Base-by-base conservation (phyloP, 2,888 invertebrate species). In the Stomorhina lunata region DNA sequence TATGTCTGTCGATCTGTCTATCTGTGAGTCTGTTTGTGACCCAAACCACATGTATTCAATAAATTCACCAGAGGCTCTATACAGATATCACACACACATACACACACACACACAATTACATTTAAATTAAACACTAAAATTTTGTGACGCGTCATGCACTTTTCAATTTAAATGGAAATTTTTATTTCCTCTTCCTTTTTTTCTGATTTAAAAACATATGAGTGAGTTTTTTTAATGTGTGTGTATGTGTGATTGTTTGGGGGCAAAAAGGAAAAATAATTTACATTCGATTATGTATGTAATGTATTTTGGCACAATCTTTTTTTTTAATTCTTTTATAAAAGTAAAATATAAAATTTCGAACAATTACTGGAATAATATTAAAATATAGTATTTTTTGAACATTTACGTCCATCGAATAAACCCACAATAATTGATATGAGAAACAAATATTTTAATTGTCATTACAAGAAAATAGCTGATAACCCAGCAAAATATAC, bases 101-200 rank as follows among this genome's bases (percentile, higher is more conserved):
- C 65, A 59, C 32, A n/a, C 10, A 9, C 15, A 10, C 4, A 43
- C 25, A 63, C 69, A 43, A n/a, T n/a, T n/a, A n/a, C n/a, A n/a
- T n/a, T n/a, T 69, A 71, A 65, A 59, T 25, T 29, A 85, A 37
- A 69, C 76, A 75, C 65, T 45, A 37, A 68, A 40, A 80, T 40
- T 76, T 84, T 82, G 59, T 79, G 83, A 79, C 80, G 83, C 81
- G 82, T 85, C 83, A 85, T 81, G 79, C 63, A 85, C 79, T 82
- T 85, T 85, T 84, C 82, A 81, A 83, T 85, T 80, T 80, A 84
- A 81, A 84, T 84, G 84, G 85, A 88, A 86, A 88, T 88, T 87
- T 86, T 85, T 83, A 15, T 69, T 43, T 77, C 15, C 53, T 69
- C 61, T 53, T 61, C 50, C 53, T 25, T 29, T 22, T 12, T 0